Evolutionary conservation across 2,888 invertebrate genomes (phyloP), one percentile per base, ranked within the genome.

Genomic region (Heliconius ethilla): DNA sequence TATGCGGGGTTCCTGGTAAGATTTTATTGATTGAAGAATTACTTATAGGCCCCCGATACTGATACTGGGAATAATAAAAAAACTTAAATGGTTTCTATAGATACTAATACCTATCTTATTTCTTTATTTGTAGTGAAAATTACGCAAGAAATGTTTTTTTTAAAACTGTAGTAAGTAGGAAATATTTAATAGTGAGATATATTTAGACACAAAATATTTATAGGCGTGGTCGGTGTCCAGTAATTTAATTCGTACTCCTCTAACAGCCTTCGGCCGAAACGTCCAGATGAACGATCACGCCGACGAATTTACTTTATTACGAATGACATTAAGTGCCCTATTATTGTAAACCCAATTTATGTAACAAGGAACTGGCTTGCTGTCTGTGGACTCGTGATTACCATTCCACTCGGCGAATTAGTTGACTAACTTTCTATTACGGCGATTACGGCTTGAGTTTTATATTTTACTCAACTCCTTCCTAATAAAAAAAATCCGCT

Each of bases 211-310:
- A 76, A 79, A 81, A 77, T 37, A 78, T 80, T 70, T 78, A 80
- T 81, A 79, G 67, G n/a, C 66, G 66, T 81, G 86, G 86, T 85
- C 87, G 86, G 85, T 86, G 86, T 85, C 83, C 84, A 85, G 85
- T 91, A 91, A 92, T 91, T 90, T 86, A 89, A 92, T 92, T 91
- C 88, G 87, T 85, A 86, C 86, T 87, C 86, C 87, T 90, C 86
- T 89, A 90, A 91, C 90, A 90, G 90, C 87, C 87, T 89, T 86
- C 85, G 85, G 83, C 88, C 87, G 88, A 89, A 89, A 87, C 87
- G 85, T 88, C 88, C 89, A 89, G 91, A 88, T 89, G 89, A 89
- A 90, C 87, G 87, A 88, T 90, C 90, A 89, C 88, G 87, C 86
- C 85, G 87, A 85, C 85, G 85, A 88, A 89, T 92, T 91, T 89